Percentiles rank a stretch among this genome's conserved stretches.
phyloP scores from a whole-genome alignment of 2,888 invertebrate genomes.

The Dynastes hyllus region DNA sequence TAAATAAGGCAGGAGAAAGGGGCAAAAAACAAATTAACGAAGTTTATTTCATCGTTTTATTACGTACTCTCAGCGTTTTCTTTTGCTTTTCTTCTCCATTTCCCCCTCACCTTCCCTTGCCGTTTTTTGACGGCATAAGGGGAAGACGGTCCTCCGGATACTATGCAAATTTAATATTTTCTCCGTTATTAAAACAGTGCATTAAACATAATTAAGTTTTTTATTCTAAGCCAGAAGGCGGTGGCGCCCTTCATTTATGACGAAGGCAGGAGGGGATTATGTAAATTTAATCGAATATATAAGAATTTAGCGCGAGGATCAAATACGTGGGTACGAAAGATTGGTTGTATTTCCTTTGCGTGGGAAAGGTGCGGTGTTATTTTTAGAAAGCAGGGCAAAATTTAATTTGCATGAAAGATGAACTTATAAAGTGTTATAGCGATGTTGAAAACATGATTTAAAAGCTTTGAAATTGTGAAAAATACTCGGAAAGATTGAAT shows the following conservation, averaged over 20 bases:
- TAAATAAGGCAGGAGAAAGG: conserved; percentile 10
- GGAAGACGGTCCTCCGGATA: neutral
- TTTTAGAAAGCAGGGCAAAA: too few relatives aligned
- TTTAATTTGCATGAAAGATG: too few relatives aligned
- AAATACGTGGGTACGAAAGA: neutral
- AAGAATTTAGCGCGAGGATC: too few relatives aligned
- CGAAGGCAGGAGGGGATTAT: neutral
- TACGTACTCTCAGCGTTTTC: conserved; percentile 26
- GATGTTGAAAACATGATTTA: too few relatives aligned
- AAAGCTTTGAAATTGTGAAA: too few relatives aligned
- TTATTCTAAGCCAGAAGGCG: conserved; percentile 2
- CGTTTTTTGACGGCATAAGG: neutral
- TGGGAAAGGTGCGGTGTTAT: too few relatives aligned
- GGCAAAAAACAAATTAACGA: conserved; percentile 38
- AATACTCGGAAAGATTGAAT: too few relatives aligned
- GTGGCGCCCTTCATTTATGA: conserved; percentile 5
- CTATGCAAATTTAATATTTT: conserved; percentile 43
- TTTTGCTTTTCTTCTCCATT: neutral
- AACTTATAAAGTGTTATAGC: too few relatives aligned
- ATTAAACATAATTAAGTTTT: conserved; percentile 43
- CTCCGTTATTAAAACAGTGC: conserved; percentile 39
- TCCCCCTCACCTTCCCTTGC: neutral
- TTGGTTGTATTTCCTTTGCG: too few relatives aligned
- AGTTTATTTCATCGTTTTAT: conserved; percentile 46
- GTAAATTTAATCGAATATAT: conserved; percentile 18